A percentile compares a stretch with the other conserved stretches of the same genome.
Evolutionary conservation across 2,888 invertebrate species (phyloP).

Genomic region (Anorthoa munda): DNA sequence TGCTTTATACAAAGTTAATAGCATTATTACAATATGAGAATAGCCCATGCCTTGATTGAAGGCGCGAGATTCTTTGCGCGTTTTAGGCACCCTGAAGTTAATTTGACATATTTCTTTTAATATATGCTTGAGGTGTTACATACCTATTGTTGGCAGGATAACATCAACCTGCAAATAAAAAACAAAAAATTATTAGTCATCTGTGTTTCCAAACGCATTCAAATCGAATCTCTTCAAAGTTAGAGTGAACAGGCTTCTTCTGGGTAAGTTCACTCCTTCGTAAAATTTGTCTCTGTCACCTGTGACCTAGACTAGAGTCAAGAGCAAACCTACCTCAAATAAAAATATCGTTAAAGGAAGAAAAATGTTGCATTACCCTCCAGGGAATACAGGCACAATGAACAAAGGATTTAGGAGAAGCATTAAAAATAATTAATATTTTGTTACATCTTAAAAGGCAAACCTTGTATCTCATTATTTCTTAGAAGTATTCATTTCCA

Average conservation of each 20-base stretch:
- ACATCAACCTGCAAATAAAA: constrained; percentile 59
- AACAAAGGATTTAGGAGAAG: background rate
- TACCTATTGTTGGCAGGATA: constrained; percentile 46
- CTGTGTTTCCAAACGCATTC: no score
- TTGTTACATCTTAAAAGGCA: background rate
- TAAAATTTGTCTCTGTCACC: no score
- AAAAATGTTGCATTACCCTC: no score
- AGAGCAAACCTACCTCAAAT: no score
- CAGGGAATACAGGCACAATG: background rate
- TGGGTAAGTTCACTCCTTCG: no score
- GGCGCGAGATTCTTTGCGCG: background rate
- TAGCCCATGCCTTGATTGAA: background rate
- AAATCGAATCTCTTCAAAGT: no score
- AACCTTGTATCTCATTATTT: background rate
- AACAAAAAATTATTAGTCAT: no score
- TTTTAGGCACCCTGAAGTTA: background rate
- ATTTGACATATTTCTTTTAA: no score
- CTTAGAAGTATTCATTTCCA: background rate
- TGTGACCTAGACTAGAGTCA: no score
- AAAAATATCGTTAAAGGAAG: no score
- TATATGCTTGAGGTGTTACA: constrained; percentile 23
- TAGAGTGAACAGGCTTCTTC: no score
- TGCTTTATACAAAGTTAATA: background rate
- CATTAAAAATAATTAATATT: background rate
- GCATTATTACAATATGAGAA: background rate